Percentiles rank a stretch among this genome's conserved stretches.
These are phyloP conservation scores for Microcaecilia unicolor DNA, from an alignment of 2,797 vertebrate genomes.

Conservation along the genomic window DNA sequence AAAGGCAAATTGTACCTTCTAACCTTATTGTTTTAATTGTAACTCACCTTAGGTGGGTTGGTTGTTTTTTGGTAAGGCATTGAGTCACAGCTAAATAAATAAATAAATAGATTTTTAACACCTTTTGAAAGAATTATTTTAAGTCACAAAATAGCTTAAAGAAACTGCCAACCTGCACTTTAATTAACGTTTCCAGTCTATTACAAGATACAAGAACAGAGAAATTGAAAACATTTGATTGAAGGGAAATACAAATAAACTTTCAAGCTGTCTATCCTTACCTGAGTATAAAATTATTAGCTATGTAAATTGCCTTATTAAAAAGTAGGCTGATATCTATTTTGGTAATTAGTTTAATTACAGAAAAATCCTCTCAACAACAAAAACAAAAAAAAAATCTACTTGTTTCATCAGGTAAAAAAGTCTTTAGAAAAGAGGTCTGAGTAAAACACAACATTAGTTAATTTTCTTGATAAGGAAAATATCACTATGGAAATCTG, in stretches of 20 bases:
- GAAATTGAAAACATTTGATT: slow-evolving; percentile 24
- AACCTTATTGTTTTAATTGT: too few relatives aligned
- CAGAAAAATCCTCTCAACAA: slow-evolving; percentile 29
- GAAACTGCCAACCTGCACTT: slow-evolving; percentile 13
- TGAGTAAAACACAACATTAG: slow-evolving; percentile 25
- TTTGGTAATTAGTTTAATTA: slow-evolving; percentile 45
- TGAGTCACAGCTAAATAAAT: too few relatives aligned
- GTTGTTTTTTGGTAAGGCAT: too few relatives aligned
- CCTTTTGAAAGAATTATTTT: too few relatives aligned
- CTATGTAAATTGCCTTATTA: slow-evolving; percentile 44
- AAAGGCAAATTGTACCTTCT: too few relatives aligned
- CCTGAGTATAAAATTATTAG: slow-evolving; percentile 32
- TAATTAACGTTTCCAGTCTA: slow-evolving; percentile 13
- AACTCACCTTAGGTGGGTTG: too few relatives aligned
- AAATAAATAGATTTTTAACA: too few relatives aligned
- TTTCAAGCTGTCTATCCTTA: slow-evolving; percentile 36
- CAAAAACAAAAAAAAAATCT: too few relatives aligned
- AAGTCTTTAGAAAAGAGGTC: slow-evolving; percentile 21
- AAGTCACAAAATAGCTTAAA: too few relatives aligned
- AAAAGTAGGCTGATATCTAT: slow-evolving; percentile 44
- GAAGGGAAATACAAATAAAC: slow-evolving; percentile 42
- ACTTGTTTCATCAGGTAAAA: slow-evolving; percentile 14
- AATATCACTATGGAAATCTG: background rate
- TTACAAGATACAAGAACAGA: slow-evolving; percentile 21
- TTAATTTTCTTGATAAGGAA: slow-evolving; percentile 4